Evolutionary conservation across 2,888 invertebrate genomes (phyloP), one percentile per base, ranked within the genome.

Genomic region (Tetramorium bicarinatum): DNA sequence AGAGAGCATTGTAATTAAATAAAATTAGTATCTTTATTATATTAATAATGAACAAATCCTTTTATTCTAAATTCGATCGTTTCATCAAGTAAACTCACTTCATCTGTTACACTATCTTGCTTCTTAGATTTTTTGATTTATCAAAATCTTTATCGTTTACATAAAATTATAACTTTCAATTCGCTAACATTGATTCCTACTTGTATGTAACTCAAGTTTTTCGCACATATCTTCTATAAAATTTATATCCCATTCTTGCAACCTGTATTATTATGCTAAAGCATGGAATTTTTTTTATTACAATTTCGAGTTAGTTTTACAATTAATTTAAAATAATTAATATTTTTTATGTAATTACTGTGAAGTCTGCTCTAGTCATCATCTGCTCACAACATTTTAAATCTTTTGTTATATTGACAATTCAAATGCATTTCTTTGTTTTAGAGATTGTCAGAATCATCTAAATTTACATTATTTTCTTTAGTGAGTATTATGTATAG

Each of bases 1-100:
- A 64, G 13, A 64, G 29, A n/a, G 4, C 3, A 61, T 54, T 41
- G 44, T 85, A 34, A 13, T 69, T 62, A 38, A 75, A 83, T 62
- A 52, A 72, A 67, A 25, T 9, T 44, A 44, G 13, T 44, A 44
- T 44, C 2, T 9, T 66, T 66, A 38, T 59, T 2, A 38, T 62
- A 38, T 66, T 21, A 9, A 44, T 66, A 44, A 66, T 44, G 21
- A 64, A 64, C 41, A 64, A 7, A n/a, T 9, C 7, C 6, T n/a
- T 64, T 64, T 21, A 38, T 38, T 64, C 3, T 64, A 38, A 64
- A 21, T 13, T 38, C 38, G 2, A 56, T 56, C 25, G 9, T 59
- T 59, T 59, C 18, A 29, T 18, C 1, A 59, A 18, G 3, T 29
- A 34, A 59, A 59, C 18, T 59, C 9, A 15, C 11, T 44, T 44